These are phyloP conservation scores for Xenotilapia leptura DNA, from an alignment of 2,113 vertebrate species.

Conservation along the genomic window DNA sequence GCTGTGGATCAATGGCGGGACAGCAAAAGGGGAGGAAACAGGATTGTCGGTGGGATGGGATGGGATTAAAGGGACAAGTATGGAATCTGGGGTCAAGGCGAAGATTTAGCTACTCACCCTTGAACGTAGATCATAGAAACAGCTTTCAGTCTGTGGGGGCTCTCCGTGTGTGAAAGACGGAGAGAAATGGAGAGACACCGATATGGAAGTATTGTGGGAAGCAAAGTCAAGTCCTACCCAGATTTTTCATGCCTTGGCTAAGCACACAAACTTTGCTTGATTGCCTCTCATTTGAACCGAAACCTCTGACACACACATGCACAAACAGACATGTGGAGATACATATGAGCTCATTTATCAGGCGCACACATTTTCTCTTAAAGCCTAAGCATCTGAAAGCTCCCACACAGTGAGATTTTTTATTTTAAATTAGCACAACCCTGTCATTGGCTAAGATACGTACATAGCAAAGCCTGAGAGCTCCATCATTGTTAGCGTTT, in stretches of 20 bases:
- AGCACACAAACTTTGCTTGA: slow-evolving; percentile 61
- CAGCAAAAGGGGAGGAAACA: slow-evolving; percentile 41
- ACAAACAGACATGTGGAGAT: slow-evolving; percentile 18
- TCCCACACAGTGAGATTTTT: background rate
- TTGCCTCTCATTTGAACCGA: slow-evolving; percentile 52
- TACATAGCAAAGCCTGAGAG: background rate
- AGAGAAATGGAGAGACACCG: background rate
- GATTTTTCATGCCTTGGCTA: slow-evolving; percentile 51
- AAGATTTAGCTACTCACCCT: slow-evolving; percentile 21
- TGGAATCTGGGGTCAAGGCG: slow-evolving; percentile 45
- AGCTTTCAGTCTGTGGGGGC: background rate
- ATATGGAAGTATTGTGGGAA: slow-evolving; percentile 38
- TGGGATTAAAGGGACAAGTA: slow-evolving; percentile 37
- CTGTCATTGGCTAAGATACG: background rate
- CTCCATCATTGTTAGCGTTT: slow-evolving; percentile 22
- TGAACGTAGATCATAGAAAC: slow-evolving; percentile 18
- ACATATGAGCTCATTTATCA: slow-evolving; percentile 6
- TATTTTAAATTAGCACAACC: background rate
- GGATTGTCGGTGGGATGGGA: slow-evolving; percentile 28
- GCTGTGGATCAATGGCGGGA: slow-evolving; percentile 40
- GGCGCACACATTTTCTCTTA: background rate
- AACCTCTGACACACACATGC: slow-evolving; percentile 26
- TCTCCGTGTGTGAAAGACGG: background rate
- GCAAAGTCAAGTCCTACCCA: background rate
- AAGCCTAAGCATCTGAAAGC: background rate